phyloP scores from a whole-genome alignment of 2,113 vertebrate genomes.

The Corythornis cristatus region DNA sequence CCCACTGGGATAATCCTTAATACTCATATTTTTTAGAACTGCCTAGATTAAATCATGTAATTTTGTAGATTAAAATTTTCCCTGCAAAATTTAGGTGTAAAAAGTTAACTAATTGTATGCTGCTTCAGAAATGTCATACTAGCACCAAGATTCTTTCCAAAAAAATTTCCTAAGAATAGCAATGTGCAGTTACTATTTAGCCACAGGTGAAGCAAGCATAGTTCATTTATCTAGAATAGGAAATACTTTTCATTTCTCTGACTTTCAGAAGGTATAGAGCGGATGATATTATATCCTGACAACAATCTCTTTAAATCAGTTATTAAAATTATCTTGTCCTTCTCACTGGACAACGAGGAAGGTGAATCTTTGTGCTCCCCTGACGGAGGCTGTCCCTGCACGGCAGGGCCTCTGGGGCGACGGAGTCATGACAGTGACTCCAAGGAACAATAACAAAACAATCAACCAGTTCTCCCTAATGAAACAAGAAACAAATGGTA shows the following conservation, averaged over 20 bases:
- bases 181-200: not conserved
- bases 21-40: not conserved
- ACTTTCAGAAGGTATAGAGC: not conserved
- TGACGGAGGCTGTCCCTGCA: too few relatives aligned
- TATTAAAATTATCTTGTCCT: too few relatives aligned
- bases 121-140: not conserved
- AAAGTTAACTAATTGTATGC: not conserved
- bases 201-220: not conserved
- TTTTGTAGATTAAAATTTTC: not conserved
- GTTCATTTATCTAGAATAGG: not conserved
- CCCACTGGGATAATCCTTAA: not conserved
- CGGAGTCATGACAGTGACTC: too few relatives aligned
- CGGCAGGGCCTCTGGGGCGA: too few relatives aligned
- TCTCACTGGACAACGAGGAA: too few relatives aligned
- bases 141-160: not conserved
- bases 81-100: not conserved
- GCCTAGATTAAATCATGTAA: not conserved
- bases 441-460: too few relatives aligned
- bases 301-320: not conserved
- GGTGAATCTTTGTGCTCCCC: too few relatives aligned
- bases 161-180: not conserved
- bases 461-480: too few relatives aligned
- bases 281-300: not conserved
- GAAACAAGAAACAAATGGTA: too few relatives aligned
- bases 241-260: not conserved